Conservation (phyloP, 2,888 invertebrate genomes). For the Amphiduros pacificus region DNA sequence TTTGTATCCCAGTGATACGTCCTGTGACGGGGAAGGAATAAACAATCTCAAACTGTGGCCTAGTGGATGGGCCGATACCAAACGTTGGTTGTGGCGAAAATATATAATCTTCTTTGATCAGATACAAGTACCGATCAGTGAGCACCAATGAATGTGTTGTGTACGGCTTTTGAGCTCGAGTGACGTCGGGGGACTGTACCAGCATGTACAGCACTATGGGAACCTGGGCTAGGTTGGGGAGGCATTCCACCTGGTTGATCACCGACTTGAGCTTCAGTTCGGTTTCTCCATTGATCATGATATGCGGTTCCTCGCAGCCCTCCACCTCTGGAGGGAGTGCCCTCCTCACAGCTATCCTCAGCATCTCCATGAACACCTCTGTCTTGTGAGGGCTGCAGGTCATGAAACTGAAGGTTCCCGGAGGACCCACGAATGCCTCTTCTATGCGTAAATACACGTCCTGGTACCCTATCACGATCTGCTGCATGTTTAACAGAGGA, state of each 20-base stretch:
- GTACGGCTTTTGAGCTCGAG: constrained; percentile 1
- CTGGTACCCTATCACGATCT: constrained; percentile 47
- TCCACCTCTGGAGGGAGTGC: constrained; percentile 27
- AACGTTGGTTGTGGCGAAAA: constrained; percentile 51
- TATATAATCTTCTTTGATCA: constrained; percentile 41
- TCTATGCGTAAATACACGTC: constrained; percentile 49
- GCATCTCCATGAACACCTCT: constrained; percentile 42
- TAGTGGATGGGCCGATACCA: constrained; percentile 35
- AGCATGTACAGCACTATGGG: constrained; percentile 33
- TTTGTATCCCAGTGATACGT: constrained; percentile 44
- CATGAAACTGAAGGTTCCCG: constrained; percentile 48
- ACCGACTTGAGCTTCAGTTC: constrained; percentile 19
- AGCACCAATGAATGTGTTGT: constrained; percentile 34
- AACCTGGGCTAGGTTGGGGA: constrained; percentile 13
- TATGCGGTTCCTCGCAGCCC: constrained; percentile 30
- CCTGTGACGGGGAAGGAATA: constrained; percentile 45
- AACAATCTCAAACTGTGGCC: constrained; percentile 40
- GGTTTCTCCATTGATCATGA: constrained; percentile 22
- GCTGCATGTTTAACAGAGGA: constrained; percentile 49
- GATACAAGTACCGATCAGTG: constrained; percentile 47
- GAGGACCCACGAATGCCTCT: constrained; percentile 50
- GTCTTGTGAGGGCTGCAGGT: constrained; percentile 39
- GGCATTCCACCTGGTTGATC: constrained; percentile 19
- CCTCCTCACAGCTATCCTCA: constrained; percentile 31
- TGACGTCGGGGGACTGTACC: constrained; percentile 21